Conservation (phyloP, 2,888 invertebrate genomes). For the Pantelozetes paolii region DNA sequence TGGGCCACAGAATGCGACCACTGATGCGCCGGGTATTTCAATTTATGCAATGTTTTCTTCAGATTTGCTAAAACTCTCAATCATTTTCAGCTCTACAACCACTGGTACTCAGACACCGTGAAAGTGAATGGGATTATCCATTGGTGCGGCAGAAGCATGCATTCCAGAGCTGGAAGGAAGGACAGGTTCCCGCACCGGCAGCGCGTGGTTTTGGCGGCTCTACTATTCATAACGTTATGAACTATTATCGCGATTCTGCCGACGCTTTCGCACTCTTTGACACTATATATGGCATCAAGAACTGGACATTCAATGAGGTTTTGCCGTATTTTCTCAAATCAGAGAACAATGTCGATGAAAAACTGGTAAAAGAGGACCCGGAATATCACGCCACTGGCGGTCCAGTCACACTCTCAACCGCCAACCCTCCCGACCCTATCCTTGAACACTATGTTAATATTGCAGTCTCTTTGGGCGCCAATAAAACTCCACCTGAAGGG, state of each 20-base stretch:
- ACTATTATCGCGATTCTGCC: neutral
- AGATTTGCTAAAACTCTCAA: no score
- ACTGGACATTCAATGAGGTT: neutral
- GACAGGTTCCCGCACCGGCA: neutral
- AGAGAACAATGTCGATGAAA: neutral
- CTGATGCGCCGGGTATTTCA: neutral
- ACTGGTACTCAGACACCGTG: neutral
- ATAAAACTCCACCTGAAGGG: neutral
- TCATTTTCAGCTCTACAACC: neutral
- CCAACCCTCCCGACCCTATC: neutral
- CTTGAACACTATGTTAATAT: neutral
- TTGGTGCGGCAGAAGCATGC: neutral
- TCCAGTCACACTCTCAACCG: neutral
- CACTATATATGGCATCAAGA: neutral
- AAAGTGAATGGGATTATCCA: neutral
- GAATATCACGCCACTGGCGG: neutral
- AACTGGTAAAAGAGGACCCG: neutral
- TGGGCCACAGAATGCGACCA: neutral
- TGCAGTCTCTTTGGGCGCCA: neutral
- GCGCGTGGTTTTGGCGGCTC: neutral
- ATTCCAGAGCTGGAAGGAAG: neutral
- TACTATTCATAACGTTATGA: neutral
- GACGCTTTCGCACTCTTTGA: neutral
- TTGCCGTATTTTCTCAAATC: conserved; percentile 3
- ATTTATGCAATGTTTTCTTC: no score